Conservation (phyloP, 2,888 invertebrate species). For the Frankliniella intonsa region DNA sequence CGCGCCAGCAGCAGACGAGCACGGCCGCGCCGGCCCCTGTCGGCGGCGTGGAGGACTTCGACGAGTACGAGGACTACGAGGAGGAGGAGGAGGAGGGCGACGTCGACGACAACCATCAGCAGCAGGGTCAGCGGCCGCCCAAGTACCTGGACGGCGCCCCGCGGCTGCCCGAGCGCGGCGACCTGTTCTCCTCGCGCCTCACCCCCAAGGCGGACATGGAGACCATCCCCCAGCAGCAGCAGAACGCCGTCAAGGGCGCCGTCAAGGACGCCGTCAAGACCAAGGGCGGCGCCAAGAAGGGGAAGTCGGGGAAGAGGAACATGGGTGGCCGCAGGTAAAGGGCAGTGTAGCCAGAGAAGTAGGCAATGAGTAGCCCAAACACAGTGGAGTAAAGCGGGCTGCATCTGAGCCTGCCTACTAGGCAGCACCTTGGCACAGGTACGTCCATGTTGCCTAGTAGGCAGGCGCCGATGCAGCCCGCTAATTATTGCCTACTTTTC, state of each 20-base stretch:
- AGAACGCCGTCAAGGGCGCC: conserved; percentile 40
- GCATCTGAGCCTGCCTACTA: too few relatives aligned
- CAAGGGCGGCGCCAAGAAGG: conserved; percentile 5
- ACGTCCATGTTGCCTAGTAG: too few relatives aligned
- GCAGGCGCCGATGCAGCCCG: too few relatives aligned
- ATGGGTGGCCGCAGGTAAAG: conserved; percentile 2
- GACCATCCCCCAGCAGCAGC: not conserved
- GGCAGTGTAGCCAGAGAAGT: too few relatives aligned
- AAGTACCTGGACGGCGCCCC: not conserved
- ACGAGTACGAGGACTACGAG: conserved; percentile 26
- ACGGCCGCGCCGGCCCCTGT: not conserved
- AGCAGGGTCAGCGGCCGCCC: conserved; percentile 7
- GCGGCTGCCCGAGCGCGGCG: conserved; percentile 3
- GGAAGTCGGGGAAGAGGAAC: not conserved
- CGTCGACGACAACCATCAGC: not conserved
- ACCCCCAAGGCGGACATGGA: not conserved
- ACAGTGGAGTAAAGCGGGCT: too few relatives aligned
- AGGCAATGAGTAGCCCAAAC: too few relatives aligned
- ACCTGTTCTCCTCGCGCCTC: not conserved
- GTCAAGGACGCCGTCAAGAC: conserved; percentile 56
- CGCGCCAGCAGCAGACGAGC: not conserved
- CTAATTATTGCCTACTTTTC: too few relatives aligned
- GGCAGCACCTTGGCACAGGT: too few relatives aligned
- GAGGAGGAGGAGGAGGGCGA: conserved; percentile 11
- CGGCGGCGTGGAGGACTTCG: conserved; percentile 13